phyloP scores from a whole-genome alignment of 2,113 vertebrate genomes.

The Neolamprologus modestus region DNA sequence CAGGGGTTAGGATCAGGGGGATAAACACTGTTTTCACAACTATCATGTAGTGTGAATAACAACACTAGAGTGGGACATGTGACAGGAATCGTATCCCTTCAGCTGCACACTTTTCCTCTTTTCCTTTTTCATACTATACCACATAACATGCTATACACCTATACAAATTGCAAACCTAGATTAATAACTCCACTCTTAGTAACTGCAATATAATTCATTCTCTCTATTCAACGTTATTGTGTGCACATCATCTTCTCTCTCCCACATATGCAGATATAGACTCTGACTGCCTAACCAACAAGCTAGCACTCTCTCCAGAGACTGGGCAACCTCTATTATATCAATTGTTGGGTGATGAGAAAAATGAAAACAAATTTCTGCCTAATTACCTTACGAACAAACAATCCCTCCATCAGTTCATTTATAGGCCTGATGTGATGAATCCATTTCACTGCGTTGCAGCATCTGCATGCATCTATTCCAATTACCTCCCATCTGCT shows the following conservation, averaged over 20 bases:
- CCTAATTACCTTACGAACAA: constrained; percentile 89
- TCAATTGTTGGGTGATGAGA: constrained; percentile 66
- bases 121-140: not conserved
- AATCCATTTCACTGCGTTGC: constrained; percentile 75
- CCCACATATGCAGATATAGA: not conserved
- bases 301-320: constrained; percentile 13
- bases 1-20: not conserved
- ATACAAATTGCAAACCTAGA: not conserved
- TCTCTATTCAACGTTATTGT: not conserved
- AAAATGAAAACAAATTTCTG: constrained; percentile 88
- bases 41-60: constrained; percentile 27
- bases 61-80: not conserved
- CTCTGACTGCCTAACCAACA: not conserved
- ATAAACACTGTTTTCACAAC: constrained; percentile 21
- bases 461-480: constrained; percentile 84
- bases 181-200: not conserved
- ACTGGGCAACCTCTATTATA: constrained; percentile 53
- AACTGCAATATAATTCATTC: not conserved
- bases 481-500: constrained; percentile 83
- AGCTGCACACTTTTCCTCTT: not conserved
- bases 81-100: not conserved
- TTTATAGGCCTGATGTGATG: constrained; percentile 77
- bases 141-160: not conserved
- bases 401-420: constrained; percentile 80
- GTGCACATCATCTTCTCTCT: not conserved